Percentiles rank a stretch among this genome's conserved stretches.
These are phyloP conservation scores for Callyntrura sp. DNA, from an alignment of 2,888 invertebrate genomes.

Conservation along the genomic window DNA sequence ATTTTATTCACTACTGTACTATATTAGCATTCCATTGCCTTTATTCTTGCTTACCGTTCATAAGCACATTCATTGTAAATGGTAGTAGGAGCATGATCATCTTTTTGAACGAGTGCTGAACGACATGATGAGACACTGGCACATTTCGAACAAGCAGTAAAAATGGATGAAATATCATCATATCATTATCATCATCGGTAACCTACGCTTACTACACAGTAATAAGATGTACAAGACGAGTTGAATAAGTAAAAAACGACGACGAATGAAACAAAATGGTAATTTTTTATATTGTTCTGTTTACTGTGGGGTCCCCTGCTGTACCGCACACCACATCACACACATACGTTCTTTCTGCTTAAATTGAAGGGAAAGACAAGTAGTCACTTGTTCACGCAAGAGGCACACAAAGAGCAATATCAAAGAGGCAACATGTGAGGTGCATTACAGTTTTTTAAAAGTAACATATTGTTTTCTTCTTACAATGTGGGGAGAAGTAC, in stretches of 20 bases:
- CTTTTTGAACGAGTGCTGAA: slow-evolving; percentile 1
- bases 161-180: slow-evolving; percentile 47
- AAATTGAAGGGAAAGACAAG: slow-evolving; percentile 44
- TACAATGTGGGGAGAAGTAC: not conserved
- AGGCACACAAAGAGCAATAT: not conserved
- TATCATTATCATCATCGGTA: not conserved
- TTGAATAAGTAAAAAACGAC: slow-evolving; percentile 18
- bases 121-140: slow-evolving; percentile 27
- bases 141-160: slow-evolving; percentile 18
- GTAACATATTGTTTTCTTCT: slow-evolving; percentile 9
- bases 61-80: not conserved
- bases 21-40: not conserved
- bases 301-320: slow-evolving; percentile 60
- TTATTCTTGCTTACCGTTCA: not conserved
- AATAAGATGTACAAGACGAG: slow-evolving; percentile 2
- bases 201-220: not conserved
- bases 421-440: not conserved
- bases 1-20: not conserved
- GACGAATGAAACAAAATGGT: slow-evolving; percentile 53
- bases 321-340: slow-evolving; percentile 24
- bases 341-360: not conserved
- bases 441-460: not conserved
- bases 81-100: not conserved
- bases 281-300: slow-evolving; percentile 51
- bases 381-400: slow-evolving; percentile 42